A percentile compares a stretch with the other conserved stretches of the same genome.
Evolutionary conservation across 2,888 invertebrate genomes (phyloP).

Genomic region (Eubasilissa splendida): DNA sequence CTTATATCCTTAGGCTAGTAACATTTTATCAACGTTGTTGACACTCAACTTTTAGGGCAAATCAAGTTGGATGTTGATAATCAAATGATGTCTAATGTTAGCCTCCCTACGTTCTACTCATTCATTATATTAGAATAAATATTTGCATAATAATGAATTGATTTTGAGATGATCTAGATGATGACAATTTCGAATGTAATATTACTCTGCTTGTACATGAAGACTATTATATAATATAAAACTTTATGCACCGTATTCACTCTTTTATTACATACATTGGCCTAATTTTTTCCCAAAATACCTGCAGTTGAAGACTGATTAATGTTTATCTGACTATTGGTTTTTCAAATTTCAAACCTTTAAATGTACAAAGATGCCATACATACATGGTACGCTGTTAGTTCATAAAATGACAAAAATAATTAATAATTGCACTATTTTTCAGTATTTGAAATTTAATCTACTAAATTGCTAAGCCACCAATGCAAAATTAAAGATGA

Average conservation of each 20-base stretch:
- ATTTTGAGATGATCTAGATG: slow-evolving; percentile 57
- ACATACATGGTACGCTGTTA: no score
- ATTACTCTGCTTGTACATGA: slow-evolving; percentile 59
- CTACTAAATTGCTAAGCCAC: no score
- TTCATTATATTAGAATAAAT: slow-evolving; percentile 57
- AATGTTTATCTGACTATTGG: no score
- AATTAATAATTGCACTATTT: no score
- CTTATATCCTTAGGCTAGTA: neutral
- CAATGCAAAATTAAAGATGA: no score
- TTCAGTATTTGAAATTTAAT: no score
- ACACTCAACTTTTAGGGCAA: slow-evolving; percentile 34
- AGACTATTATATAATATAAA: slow-evolving; percentile 59
- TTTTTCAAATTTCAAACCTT: no score
- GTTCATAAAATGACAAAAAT: no score
- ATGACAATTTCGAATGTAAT: slow-evolving; percentile 59
- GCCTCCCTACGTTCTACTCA: slow-evolving; percentile 55
- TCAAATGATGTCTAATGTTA: slow-evolving; percentile 25
- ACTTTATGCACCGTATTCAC: slow-evolving; percentile 57
- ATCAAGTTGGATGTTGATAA: slow-evolving; percentile 28
- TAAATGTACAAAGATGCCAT: no score
- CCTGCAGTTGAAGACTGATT: no score
- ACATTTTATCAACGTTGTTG: slow-evolving; percentile 15
- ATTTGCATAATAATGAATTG: slow-evolving; percentile 56
- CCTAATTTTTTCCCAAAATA: no score
- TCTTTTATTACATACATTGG: slow-evolving; percentile 22